Percentiles rank a stretch among this genome's conserved stretches.
These are phyloP conservation scores for Bradypodion ventrale DNA, from an alignment of 2,797 vertebrate species.

Conservation along the genomic window DNA sequence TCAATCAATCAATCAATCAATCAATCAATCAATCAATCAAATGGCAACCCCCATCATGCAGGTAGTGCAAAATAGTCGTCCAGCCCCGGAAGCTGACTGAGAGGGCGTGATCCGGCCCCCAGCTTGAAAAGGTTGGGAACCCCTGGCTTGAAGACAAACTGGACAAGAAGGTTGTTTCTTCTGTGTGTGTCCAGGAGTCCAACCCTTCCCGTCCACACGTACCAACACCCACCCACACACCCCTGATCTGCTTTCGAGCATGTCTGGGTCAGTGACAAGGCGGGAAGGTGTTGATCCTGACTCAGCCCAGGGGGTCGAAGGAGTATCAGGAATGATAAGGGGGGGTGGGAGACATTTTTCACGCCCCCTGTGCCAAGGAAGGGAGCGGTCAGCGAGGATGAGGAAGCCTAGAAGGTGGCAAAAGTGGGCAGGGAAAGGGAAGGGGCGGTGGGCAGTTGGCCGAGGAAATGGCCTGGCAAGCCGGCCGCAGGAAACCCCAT, in stretches of 20 bases:
- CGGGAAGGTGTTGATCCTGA: neutral
- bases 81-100: no score
- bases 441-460: neutral
- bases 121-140: no score
- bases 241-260: neutral
- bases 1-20: no score
- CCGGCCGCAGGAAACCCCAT: neutral
- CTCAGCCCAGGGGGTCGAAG: neutral
- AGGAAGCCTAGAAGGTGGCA: neutral
- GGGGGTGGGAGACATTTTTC: neutral
- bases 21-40: no score
- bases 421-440: neutral
- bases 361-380: conserved; percentile 13
- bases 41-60: no score
- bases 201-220: neutral
- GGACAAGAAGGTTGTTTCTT: neutral
- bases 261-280: conserved; percentile 10
- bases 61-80: no score
- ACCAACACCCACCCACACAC: no score
- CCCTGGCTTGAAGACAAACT: no score
- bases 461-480: neutral
- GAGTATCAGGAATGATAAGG: neutral
- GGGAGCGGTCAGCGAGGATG: neutral
- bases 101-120: no score
- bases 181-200: neutral